Evolutionary conservation across 2,888 invertebrate genomes (phyloP), one percentile per base, ranked within the genome.

Genomic region (Macaria liturata): DNA sequence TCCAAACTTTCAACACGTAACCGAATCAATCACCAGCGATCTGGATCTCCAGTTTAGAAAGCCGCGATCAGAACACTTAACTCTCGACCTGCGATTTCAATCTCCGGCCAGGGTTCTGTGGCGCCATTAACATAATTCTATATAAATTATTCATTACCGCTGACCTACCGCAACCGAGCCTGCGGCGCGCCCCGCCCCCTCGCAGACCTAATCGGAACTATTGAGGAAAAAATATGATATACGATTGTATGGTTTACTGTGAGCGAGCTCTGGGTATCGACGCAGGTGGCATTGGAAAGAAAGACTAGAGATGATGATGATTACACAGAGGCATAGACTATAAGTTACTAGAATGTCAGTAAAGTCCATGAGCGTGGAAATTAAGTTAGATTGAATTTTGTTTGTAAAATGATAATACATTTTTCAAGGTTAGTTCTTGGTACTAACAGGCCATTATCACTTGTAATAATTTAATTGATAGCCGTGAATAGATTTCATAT

Each of bases 101-200:
- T 63, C 66, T 63, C 66, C 68, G 66, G 71, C 70, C 70, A 70
- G 67, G 66, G 66, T n/a, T 64, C 66, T 60, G 51, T 60, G 57
- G 45, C 32, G 40, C 31, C 60, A 77, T 78, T 78, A 76, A 61
- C 78, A 78, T 78, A 76, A 78, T 77, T 76, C 76, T 68, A 72
- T 76, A 75, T 78, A 78, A 76, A 77, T 78, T 72, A 78, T 78
- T 78, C 78, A 78, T 77, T 65, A 68, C 55, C 66, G 72, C 75
- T 79, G 79, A 79, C 79, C 79, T 79, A 74, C 65, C 76, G 58
- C 71, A 71, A 75, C 67, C 68, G 65, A 70, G 75, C 71, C 71
- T 65, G 54, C 46, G 61, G 64, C 61, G 49, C 50, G 65, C 68
- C 65, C 72, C 73, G 71, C 64, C 63, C 62, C 62, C 61, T 51